These are phyloP conservation scores for Andricus curvator DNA, from an alignment of 2,888 invertebrate genomes.

Conservation along the genomic window DNA sequence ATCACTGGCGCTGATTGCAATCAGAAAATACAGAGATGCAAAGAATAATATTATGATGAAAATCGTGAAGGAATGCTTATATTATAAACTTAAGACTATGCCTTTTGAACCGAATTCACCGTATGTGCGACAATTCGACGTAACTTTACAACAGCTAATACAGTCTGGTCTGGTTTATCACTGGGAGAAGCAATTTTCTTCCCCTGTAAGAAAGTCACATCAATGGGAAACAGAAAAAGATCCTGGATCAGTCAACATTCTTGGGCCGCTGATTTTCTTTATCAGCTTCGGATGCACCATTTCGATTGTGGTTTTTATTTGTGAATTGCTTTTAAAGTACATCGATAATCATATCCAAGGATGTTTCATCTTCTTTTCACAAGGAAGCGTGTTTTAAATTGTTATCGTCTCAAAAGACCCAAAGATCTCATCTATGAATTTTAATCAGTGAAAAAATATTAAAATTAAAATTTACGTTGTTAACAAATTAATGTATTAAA, in stretches of 20 bases:
- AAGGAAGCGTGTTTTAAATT: too few species aligned
- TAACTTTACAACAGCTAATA: background rate
- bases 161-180: background rate
- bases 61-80: too few species aligned
- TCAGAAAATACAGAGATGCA: background rate
- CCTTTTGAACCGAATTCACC: background rate
- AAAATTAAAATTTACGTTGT: too few species aligned
- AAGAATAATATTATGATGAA: background rate
- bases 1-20: background rate
- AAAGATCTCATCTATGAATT: too few species aligned
- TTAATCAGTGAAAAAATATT: too few species aligned
- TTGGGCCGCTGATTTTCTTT: background rate
- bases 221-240: background rate
- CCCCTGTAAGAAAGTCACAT: background rate
- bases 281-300: too few species aligned
- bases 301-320: background rate
- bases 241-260: accelerated
- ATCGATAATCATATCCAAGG: background rate
- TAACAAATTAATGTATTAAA: too few species aligned
- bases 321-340: background rate
- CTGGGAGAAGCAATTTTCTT: background rate
- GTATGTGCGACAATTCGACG: background rate
- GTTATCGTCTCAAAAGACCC: too few species aligned
- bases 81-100: too few species aligned
- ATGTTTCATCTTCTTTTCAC: background rate